Percentiles rank a stretch among this genome's conserved stretches.
Evolutionary conservation across 1,140 invertebrate species (phyloP).

Genomic region (Leptopilina clavipes): DNA sequence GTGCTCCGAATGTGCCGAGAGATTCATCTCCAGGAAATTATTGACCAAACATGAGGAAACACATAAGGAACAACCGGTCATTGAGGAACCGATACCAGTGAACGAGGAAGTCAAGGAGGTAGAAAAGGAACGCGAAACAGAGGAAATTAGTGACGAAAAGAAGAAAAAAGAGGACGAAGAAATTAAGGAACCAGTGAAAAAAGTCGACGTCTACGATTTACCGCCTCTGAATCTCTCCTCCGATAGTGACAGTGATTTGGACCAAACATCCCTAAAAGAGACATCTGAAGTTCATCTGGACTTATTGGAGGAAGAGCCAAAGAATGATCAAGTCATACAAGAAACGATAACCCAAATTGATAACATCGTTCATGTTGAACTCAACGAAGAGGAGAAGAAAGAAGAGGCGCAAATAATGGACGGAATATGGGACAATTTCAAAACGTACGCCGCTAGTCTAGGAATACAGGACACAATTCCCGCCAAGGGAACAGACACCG

Average conservation of each 20-base stretch:
- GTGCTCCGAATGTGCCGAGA: constrained; percentile 83
- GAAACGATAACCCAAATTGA: constrained; percentile 39
- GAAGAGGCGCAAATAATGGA: constrained; percentile 74
- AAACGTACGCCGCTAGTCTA: constrained; percentile 79
- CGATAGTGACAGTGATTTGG: constrained; percentile 83
- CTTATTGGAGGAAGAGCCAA: neutral
- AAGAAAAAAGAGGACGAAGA: neutral
- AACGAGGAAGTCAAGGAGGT: neutral
- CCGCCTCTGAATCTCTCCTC: constrained; percentile 86
- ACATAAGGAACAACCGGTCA: constrained; percentile 73
- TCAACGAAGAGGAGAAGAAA: constrained; percentile 73
- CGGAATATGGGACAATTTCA: constrained; percentile 90
- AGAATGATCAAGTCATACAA: constrained; percentile 26
- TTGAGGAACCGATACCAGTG: constrained; percentile 18
- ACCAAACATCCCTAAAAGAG: constrained; percentile 58
- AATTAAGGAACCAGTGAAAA: constrained; percentile 56
- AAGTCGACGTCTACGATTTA: constrained; percentile 79
- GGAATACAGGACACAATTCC: constrained; percentile 68
- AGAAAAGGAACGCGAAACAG: neutral
- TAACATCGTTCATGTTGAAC: constrained; percentile 61
- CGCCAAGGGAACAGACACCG: constrained; percentile 44
- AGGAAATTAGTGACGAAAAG: neutral
- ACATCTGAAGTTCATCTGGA: constrained; percentile 41
- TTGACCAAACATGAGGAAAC: constrained; percentile 80
- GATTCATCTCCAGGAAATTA: constrained; percentile 88